These are phyloP conservation scores for Triplophysa siluroides DNA, from an alignment of 2,113 vertebrate genomes.

Conservation along the genomic window DNA sequence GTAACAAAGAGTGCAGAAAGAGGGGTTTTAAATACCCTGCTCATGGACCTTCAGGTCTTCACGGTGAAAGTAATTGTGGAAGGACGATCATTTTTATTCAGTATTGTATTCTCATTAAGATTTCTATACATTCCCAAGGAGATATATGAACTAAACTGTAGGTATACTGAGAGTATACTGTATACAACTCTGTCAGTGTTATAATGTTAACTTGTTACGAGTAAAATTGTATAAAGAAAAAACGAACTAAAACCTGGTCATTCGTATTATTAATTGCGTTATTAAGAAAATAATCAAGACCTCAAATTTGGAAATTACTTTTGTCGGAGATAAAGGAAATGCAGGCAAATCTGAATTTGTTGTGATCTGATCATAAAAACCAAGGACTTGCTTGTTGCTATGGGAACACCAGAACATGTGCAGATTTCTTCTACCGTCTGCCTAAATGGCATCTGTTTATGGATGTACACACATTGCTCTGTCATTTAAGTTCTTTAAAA, in stretches of 20 bases:
- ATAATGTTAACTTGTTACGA: no score
- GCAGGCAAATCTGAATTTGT: constrained; percentile 30
- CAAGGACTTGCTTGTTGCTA: constrained; percentile 56
- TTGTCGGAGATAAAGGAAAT: not conserved
- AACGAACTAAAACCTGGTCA: not conserved
- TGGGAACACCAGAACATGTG: constrained; percentile 51
- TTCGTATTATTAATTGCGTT: not conserved
- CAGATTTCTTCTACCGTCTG: constrained; percentile 30
- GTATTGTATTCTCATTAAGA: not conserved
- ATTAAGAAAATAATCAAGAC: not conserved
- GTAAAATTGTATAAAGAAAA: not conserved
- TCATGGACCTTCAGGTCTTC: not conserved
- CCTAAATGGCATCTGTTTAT: constrained; percentile 24
- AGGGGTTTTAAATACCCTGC: constrained; percentile 4
- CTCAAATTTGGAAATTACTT: constrained; percentile 1
- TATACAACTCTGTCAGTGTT: not conserved
- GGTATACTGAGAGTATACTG: not conserved
- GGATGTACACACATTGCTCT: constrained; percentile 15
- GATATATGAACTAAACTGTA: not conserved
- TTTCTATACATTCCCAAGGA: not conserved
- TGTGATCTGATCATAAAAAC: constrained; percentile 33
- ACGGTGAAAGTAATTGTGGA: not conserved
- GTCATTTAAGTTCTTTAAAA: not conserved
- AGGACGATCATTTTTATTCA: not conserved
- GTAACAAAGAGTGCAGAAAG: not conserved